Percentiles rank a stretch among this genome's conserved stretches.
These are phyloP conservation scores for Entelurus aequoreus DNA, from an alignment of 2,113 vertebrate genomes.

Conservation along the genomic window DNA sequence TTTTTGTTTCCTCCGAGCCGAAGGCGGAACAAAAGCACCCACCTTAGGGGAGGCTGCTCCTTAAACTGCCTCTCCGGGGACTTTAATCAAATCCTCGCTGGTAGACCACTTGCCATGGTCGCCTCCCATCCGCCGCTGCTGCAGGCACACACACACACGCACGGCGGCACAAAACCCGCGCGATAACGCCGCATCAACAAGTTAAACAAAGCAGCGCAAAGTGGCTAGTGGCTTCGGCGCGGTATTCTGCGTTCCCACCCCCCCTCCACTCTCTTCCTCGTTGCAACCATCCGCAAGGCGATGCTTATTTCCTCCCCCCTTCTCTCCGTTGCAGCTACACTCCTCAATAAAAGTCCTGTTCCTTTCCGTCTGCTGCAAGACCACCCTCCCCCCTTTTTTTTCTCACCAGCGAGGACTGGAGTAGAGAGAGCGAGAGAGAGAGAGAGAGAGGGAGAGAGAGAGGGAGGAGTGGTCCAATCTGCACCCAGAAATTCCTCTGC, in stretches of 20 bases:
- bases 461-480: conserved; percentile 65
- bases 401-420: conserved; percentile 49
- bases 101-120: conserved; percentile 45
- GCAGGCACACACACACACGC: conserved; percentile 41
- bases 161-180: conserved; percentile 3
- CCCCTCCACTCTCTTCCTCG: conserved; percentile 3
- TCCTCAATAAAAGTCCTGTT: conserved; percentile 72
- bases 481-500: conserved; percentile 62
- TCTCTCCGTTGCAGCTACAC: conserved; percentile 53
- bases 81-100: conserved; percentile 38
- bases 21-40: conserved; percentile 27
- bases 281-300: conserved; percentile 38
- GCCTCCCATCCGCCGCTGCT: conserved; percentile 48
- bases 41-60: conserved; percentile 51
- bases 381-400: conserved; percentile 58
- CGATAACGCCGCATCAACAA: conserved; percentile 66
- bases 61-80: too few species aligned
- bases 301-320: conserved; percentile 34
- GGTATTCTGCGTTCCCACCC: conserved; percentile 1
- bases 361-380: conserved; percentile 68
- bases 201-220: conserved; percentile 57
- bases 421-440: conserved; percentile 6
- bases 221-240: conserved; percentile 30
- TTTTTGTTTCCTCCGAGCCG: conserved; percentile 1
- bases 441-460: conserved; percentile 18